Conservation (phyloP, 2,888 invertebrate genomes). For the Tachystola acroxantha region DNA sequence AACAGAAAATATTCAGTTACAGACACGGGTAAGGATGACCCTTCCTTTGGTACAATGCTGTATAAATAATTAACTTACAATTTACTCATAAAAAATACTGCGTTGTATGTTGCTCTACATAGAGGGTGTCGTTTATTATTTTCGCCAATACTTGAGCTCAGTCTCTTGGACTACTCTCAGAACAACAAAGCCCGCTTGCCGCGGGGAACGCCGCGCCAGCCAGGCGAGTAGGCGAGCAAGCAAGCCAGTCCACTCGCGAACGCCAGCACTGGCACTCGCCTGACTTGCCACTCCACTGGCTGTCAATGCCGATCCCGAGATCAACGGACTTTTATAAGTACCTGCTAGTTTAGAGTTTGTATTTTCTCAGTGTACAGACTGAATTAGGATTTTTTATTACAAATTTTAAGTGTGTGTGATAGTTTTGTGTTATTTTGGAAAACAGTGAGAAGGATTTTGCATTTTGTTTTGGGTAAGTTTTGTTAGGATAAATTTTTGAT, state of each 20-base stretch:
- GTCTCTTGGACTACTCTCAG: background rate
- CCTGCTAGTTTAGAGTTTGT: background rate
- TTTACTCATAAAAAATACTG: no score
- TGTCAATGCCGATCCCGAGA: background rate
- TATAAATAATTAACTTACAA: no score
- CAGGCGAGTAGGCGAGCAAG: background rate
- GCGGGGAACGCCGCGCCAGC: background rate
- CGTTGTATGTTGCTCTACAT: no score
- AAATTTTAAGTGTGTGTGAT: conserved; percentile 1
- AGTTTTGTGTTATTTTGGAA: background rate
- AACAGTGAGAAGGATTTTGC: background rate
- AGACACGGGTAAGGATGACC: no score
- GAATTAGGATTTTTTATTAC: background rate
- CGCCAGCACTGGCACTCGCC: conserved; percentile 3
- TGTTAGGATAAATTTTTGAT: no score
- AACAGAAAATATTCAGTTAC: no score
- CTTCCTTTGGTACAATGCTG: no score
- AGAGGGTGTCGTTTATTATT: no score
- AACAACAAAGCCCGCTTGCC: conserved; percentile 1
- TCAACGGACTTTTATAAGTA: background rate
- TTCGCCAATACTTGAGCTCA: no score
- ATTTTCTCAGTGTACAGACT: background rate
- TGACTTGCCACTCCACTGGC: background rate
- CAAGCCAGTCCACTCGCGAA: conserved; percentile 16
- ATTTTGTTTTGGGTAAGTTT: background rate